Evolutionary conservation across 2,113 vertebrate genomes (phyloP).

Genomic region (Vulpes lagopus): DNA sequence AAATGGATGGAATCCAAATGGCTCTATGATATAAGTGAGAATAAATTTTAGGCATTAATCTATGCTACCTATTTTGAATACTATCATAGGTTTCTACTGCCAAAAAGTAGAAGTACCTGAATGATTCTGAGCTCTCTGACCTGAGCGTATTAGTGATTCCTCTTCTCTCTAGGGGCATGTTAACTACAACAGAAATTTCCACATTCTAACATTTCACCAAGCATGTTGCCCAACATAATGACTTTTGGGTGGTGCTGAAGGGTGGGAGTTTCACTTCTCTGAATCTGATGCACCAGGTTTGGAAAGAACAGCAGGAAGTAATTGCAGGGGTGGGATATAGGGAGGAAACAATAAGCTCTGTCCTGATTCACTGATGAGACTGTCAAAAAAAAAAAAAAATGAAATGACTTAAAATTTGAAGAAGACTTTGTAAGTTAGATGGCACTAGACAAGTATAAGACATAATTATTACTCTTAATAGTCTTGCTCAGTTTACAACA

Average conservation of each 20-base stretch:
- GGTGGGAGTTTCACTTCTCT: neutral
- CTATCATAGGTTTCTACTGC: neutral
- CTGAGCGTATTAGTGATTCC: neutral
- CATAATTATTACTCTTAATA: conserved; percentile 54
- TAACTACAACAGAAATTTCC: neutral
- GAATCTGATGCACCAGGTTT: neutral
- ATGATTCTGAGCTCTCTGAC: conserved; percentile 40
- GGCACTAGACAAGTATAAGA: conserved; percentile 25
- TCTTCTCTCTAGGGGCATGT: neutral
- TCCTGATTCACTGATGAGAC: conserved; percentile 13
- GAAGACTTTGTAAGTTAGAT: conserved; percentile 28
- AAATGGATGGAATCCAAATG: conserved; percentile 64
- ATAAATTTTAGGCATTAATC: conserved; percentile 66
- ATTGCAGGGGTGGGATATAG: neutral
- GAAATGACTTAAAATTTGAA: conserved; percentile 40
- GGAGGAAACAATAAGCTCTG: conserved; percentile 37
- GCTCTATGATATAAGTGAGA: conserved; percentile 52
- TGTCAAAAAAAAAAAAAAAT: neutral
- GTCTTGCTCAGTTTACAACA: conserved; percentile 24
- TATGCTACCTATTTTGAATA: conserved; percentile 43
- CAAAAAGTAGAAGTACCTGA: neutral
- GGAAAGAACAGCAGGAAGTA: conserved; percentile 32
- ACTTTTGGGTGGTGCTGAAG: neutral
- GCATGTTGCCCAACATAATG: neutral
- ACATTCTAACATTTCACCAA: neutral